Evolutionary conservation across 2,113 vertebrate species (phyloP), one percentile per base, ranked within the genome.

Genomic region (Paramisgurnus dabryanus): DNA sequence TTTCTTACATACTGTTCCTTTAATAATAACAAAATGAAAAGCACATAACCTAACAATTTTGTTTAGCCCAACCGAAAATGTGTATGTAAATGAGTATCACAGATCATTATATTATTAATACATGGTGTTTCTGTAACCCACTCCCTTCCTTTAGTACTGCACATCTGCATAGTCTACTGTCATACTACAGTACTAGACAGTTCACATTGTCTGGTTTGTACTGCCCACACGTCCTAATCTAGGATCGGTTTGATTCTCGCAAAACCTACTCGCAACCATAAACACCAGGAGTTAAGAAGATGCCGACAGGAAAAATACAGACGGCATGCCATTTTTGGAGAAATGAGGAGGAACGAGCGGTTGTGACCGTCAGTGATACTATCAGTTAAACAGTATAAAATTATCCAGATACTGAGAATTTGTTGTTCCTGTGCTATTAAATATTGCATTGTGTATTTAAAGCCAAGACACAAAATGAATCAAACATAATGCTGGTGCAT

Each of bases 51-150:
- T 53, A 15, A 10, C 45, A 53, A 1, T 15, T 34, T 4, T 34
- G 22, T 47, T 34, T 17, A 53, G 47, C 27, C 12, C 11, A 53
- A 12, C 50, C 3, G 50, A 53, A 45, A 45, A 45, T 45, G 7
- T 8, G 7, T 45, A 8, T 45, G 7, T 45, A 3, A 6, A 8
- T 27, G 1, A 27, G 1, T 27, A 27, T 27, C 9, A 9, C n/a
- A 67, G 65, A 76, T 76, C 22, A 41, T 83, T 86, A 86, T 88
- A 86, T 87, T 66, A 80, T 77, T 80, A 83, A 81, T 84, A 78
- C 63, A 8, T 63, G 84, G 81, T 61, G 88, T 89, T 90, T 90
- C 88, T 84, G 34, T 57, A 72, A 58, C 10, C 40, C 40, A 22
- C 69, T 58, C 72, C 74, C 66, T 57, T 43, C 22, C 13, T 60